Conservation (phyloP, 1,140 invertebrate species). For the Drosophila yakuba region DNA sequence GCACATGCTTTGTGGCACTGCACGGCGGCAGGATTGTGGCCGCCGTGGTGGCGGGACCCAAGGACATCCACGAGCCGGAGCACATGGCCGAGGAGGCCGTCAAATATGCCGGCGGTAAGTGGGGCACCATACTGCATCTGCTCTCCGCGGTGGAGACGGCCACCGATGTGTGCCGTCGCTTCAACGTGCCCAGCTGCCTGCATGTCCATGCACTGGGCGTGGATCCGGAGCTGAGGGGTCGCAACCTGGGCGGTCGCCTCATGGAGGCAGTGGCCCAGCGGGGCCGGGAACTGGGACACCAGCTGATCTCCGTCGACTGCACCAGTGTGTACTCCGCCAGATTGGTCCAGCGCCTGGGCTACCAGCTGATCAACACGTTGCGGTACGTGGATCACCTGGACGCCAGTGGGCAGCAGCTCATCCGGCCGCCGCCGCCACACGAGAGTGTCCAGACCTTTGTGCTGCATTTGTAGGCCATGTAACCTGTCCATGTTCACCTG, state of each 20-base stretch:
- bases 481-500: too few species aligned
- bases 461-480: slow-evolving; percentile 17
- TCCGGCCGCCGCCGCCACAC: slow-evolving; percentile 60
- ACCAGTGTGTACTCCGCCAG: slow-evolving; percentile 64
- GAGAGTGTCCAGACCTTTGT: slow-evolving; percentile 60
- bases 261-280: slow-evolving; percentile 24
- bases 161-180: slow-evolving; percentile 50
- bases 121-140: slow-evolving; percentile 59
- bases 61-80: slow-evolving; percentile 17
- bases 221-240: slow-evolving; percentile 42
- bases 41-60: slow-evolving; percentile 57
- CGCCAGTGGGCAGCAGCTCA: slow-evolving; percentile 44
- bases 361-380: slow-evolving; percentile 41
- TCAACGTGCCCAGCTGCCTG: slow-evolving; percentile 28
- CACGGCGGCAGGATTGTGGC: slow-evolving; percentile 45
- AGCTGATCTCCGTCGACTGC: slow-evolving; percentile 59
- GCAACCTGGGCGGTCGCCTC: slow-evolving; percentile 44
- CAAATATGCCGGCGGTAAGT: slow-evolving; percentile 45
- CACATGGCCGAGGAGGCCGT: slow-evolving; percentile 15
- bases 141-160: slow-evolving; percentile 37
- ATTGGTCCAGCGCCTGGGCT: slow-evolving; percentile 48
- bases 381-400: slow-evolving; percentile 55
- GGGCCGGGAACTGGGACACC: slow-evolving; percentile 42
- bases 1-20: slow-evolving; percentile 52
- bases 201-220: slow-evolving; percentile 65